These are phyloP conservation scores for Cladorhizidae sp. DNA, from an alignment of 37 sponge, comb jelly and placozoan genomes.

Conservation along the genomic window DNA sequence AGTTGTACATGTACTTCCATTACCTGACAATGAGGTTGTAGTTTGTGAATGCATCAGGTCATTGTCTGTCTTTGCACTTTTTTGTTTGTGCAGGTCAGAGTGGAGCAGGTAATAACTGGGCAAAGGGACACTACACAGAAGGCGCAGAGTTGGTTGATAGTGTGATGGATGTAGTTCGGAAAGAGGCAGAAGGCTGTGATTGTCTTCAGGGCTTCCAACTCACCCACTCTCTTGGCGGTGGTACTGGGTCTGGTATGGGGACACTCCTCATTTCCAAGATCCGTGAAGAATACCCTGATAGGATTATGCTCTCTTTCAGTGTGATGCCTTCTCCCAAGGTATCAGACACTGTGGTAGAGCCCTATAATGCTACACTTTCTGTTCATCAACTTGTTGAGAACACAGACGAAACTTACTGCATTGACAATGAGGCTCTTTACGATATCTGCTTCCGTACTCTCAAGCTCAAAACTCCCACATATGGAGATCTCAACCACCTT, in stretches of 20 bases:
- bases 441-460: constrained; percentile 98
- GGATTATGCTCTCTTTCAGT: constrained; percentile 86
- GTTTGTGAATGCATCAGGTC: too few species aligned
- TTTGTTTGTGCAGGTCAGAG: constrained; percentile 75
- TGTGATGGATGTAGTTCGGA: constrained; percentile 91
- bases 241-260: constrained; percentile 48
- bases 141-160: constrained; percentile 87
- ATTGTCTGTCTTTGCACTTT: constrained; percentile 6
- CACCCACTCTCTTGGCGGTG: constrained; percentile 93
- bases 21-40: too few species aligned
- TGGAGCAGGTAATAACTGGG: constrained; percentile 69
- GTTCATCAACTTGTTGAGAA: constrained; percentile 87
- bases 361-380: constrained; percentile 88
- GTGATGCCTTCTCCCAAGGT: constrained; percentile 55
- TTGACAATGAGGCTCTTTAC: constrained; percentile 89
- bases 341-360: constrained; percentile 82
- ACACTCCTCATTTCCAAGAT: constrained; percentile 98
- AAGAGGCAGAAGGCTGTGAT: constrained; percentile 87
- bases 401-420: too few species aligned
- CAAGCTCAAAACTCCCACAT: constrained; percentile 90
- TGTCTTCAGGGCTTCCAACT: constrained; percentile 90
- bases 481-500: constrained; percentile 93
- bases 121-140: too few species aligned
- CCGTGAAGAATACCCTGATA: constrained; percentile 96
- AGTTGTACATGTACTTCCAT: too few species aligned